Evolutionary conservation across 1,140 invertebrate species (phyloP), one percentile per base, ranked within the genome.

Genomic region (Daktulosphaira vitifoliae): DNA sequence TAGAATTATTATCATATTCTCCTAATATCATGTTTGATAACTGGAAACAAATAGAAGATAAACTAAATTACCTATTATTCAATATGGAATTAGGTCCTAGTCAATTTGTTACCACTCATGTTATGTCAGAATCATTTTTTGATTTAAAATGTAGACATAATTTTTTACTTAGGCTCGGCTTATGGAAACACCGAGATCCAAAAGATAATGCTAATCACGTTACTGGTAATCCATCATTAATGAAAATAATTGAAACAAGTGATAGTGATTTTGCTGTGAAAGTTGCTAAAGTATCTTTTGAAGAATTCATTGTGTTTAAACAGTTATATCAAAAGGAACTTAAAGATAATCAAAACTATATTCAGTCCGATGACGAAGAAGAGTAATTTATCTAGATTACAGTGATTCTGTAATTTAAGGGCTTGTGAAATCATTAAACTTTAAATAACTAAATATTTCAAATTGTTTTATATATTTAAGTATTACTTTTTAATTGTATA

Each of bases 11-110:
- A 46, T 62, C 56, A 46, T 62, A 62, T 20, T 62, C 56, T 3
- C 56, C 56, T 3, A 62, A 62, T 62, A 26, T 62, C 46, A 29
- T 62, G 4, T 62, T 62, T 29, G 56, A 62, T 3, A 62, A 62
- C 9, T 62, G 56, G 56, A 29, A 62, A 15, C 2, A 33, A 26
- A 11, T 62, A 6, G 42, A 62, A 22, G 29, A 39, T 15, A 62
- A 62, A 62, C 46, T 62, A 22, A 42, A 62, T 22, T 62, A 62
- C 46, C 6, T 62, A 48, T 22, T 62, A 16, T 48, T 62, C 7
- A 22, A 62, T 2, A 62, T 62, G 56, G 56, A 62, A 33, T 39
- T 62, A 39, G 42, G 42, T 29, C 42, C 56, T n/a, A 62, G 25
- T 33, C 56, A 62, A 48, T 62, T 62, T 48, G 56, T 62, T 8